Conservation (phyloP, 53 echinoderm and acorn worm genomes). For the Paracentrotus lividus region DNA sequence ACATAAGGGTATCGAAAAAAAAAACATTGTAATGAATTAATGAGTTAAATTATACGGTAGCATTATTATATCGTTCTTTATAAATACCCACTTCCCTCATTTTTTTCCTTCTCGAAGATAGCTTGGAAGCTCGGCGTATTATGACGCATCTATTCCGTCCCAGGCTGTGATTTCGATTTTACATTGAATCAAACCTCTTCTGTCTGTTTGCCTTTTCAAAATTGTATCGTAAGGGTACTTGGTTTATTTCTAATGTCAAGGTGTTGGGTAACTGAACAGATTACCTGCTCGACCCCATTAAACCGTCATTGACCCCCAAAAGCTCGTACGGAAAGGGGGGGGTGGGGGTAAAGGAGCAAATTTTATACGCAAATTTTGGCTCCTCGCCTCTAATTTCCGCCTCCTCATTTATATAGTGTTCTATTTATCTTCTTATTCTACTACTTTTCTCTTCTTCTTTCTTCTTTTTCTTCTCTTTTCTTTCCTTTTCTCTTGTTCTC, state of each 20-base stretch:
- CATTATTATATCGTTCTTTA: not conserved
- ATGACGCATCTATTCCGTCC: not conserved
- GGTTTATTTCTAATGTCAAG: constrained; percentile 66
- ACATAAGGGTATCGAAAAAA: too few species aligned
- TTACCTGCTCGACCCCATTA: constrained; percentile 37
- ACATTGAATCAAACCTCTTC: constrained; percentile 48
- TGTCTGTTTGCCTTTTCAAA: constrained; percentile 65
- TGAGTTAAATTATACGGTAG: too few species aligned
- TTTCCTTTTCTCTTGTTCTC: not conserved
- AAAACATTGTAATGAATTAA: too few species aligned
- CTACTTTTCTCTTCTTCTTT: too few species aligned
- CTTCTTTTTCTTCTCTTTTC: not conserved
- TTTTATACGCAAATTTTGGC: too few species aligned
- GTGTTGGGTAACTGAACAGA: constrained; percentile 43
- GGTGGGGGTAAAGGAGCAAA: too few species aligned
- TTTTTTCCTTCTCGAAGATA: not conserved
- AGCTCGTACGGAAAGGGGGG: too few species aligned
- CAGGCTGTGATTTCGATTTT: constrained; percentile 51
- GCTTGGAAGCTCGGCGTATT: not conserved
- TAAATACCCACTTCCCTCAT: not conserved
- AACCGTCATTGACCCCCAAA: constrained; percentile 58
- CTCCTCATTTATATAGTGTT: too few species aligned
- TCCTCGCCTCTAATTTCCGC: too few species aligned
- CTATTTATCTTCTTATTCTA: too few species aligned
- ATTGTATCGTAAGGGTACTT: constrained; percentile 50